A percentile compares a stretch with the other conserved stretches of the same genome.
These are phyloP conservation scores for Talpa occidentalis DNA, from an alignment of 2,113 vertebrate genomes.

Conservation along the genomic window DNA sequence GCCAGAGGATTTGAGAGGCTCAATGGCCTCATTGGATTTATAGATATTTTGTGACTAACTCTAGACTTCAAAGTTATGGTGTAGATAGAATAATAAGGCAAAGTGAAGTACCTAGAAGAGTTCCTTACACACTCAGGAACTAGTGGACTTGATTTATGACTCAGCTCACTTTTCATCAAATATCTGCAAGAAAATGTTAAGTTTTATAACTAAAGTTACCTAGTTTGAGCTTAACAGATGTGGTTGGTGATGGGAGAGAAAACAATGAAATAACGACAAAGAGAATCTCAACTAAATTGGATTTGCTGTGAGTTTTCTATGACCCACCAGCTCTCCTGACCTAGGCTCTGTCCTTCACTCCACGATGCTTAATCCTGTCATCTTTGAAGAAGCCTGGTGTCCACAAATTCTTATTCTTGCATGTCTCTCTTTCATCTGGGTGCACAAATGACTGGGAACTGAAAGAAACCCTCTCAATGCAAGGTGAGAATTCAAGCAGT, in stretches of 20 bases:
- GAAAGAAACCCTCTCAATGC: neutral
- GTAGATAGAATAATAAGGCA: neutral
- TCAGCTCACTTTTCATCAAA: neutral
- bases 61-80: neutral
- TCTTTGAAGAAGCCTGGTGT: fast-evolving
- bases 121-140: neutral
- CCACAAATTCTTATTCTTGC: neutral
- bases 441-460: neutral
- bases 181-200: neutral
- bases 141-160: neutral
- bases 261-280: neutral
- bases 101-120: neutral
- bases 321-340: neutral
- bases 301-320: neutral
- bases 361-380: too few species aligned
- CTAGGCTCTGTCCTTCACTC: neutral
- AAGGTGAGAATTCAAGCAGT: neutral
- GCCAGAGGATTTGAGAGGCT: neutral
- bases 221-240: neutral
- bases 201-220: neutral
- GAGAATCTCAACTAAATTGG: neutral
- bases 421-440: neutral
- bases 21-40: neutral
- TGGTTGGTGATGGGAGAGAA: neutral
- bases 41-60: neutral